phyloP scores from a whole-genome alignment of 1,140 invertebrate species.

The Caerostris darwini region DNA sequence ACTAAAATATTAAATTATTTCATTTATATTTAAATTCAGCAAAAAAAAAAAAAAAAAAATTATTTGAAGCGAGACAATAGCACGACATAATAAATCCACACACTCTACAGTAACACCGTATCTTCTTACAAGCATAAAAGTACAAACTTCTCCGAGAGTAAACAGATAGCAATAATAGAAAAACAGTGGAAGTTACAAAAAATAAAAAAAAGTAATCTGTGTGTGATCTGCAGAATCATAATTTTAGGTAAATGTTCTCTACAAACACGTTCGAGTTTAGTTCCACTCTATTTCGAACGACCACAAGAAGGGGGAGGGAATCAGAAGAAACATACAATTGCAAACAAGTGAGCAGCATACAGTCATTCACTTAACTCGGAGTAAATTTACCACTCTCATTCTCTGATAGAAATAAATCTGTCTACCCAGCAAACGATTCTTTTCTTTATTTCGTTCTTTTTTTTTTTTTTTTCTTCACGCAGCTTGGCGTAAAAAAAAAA shows the following conservation, averaged over 20 bases:
- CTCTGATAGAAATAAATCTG: slow-evolving; percentile 51
- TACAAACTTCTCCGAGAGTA: no score
- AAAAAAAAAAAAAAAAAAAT: no score
- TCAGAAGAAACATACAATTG: not conserved
- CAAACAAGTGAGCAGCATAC: slow-evolving; percentile 7
- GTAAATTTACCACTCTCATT: slow-evolving; percentile 44
- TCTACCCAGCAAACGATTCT: not conserved
- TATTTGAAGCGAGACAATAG: no score
- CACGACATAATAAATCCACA: no score
- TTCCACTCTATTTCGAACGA: slow-evolving; percentile 13
- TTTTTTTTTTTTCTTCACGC: no score
- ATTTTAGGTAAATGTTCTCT: not conserved
- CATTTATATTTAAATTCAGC: no score
- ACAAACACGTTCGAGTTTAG: not conserved
- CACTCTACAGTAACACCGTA: no score
- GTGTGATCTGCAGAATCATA: not conserved
- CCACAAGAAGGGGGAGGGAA: not conserved
- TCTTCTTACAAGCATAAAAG: no score
- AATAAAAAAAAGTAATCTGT: no score
- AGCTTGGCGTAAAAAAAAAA: not conserved
- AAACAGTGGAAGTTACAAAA: no score
- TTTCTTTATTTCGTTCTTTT: slow-evolving; percentile 3
- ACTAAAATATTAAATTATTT: no score
- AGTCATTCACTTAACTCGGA: slow-evolving; percentile 15
- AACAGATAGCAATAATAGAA: no score